These are phyloP conservation scores for Danio choprae DNA, from an alignment of 2,797 vertebrate species.

Conservation along the genomic window DNA sequence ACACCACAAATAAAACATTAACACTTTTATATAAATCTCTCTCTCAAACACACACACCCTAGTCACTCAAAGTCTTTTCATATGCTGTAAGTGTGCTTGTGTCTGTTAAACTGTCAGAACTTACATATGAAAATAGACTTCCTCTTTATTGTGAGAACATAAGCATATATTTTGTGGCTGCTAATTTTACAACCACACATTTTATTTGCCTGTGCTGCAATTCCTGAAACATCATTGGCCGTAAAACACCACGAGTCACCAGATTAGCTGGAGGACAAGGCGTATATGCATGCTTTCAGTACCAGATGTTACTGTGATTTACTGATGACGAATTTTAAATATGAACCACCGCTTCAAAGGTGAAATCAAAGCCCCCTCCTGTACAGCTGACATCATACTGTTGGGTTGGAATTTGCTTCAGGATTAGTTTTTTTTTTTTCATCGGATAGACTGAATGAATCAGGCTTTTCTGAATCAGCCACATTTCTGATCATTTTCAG, in stretches of 20 bases:
- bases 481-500: background rate
- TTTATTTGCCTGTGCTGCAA: conserved; percentile 82
- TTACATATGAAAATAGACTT: conserved; percentile 73
- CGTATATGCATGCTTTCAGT: conserved; percentile 46
- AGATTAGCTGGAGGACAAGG: conserved; percentile 68
- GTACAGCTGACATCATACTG: background rate
- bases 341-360: conserved; percentile 38
- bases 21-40: conserved; percentile 46
- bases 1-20: conserved; percentile 53
- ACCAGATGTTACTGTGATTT: conserved; percentile 60
- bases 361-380: conserved; percentile 18
- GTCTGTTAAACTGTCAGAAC: conserved; percentile 45
- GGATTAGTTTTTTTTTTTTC: background rate
- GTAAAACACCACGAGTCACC: conserved; percentile 79
- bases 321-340: conserved; percentile 42
- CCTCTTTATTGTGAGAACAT: conserved; percentile 75
- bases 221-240: conserved; percentile 74
- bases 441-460: background rate
- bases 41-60: background rate
- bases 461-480: background rate
- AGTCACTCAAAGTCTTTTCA: conserved; percentile 18
- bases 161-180: conserved; percentile 83
- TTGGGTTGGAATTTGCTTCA: background rate
- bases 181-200: conserved; percentile 82
- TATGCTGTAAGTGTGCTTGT: conserved; percentile 12